Conservation (phyloP, 2,888 invertebrate species). For the Baronia brevicornis region DNA sequence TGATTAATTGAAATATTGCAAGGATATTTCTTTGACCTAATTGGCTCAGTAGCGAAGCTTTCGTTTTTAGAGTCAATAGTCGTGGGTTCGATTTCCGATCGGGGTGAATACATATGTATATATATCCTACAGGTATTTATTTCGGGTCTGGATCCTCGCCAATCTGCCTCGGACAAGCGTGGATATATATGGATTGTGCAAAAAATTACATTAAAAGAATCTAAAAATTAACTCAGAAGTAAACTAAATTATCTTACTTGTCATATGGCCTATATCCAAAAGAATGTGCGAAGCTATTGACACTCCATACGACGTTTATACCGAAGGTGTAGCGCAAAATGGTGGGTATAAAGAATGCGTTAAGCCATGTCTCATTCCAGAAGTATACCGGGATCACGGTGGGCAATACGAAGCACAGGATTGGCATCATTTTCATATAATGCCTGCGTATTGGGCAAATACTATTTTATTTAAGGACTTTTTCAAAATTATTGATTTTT, state of each 20-base stretch:
- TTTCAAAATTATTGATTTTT: conserved; percentile 13
- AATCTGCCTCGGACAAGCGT: too few relatives aligned
- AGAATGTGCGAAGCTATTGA: conserved; percentile 94
- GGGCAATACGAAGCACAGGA: conserved; percentile 88
- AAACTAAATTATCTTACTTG: conserved; percentile 62
- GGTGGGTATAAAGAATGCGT: conserved; percentile 84
- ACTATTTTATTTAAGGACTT: conserved; percentile 7
- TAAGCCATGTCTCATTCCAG: conserved; percentile 84
- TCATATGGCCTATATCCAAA: conserved; percentile 95
- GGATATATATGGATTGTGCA: too few relatives aligned
- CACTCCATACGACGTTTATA: conserved; percentile 92
- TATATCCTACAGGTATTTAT: too few relatives aligned
- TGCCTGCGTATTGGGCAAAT: too few relatives aligned
- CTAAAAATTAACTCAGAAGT: neutral
- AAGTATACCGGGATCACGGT: conserved; percentile 84
- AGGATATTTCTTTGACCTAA: too few relatives aligned
- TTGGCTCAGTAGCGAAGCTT: too few relatives aligned
- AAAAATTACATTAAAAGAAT: too few relatives aligned
- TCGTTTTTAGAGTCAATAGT: too few relatives aligned
- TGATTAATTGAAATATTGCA: too few relatives aligned
- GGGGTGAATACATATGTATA: too few relatives aligned
- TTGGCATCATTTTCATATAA: conserved; percentile 84
- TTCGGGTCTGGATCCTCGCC: too few relatives aligned
- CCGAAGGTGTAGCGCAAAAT: conserved; percentile 85
- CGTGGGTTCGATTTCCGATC: too few relatives aligned